Base-by-base conservation (phyloP, 2,888 invertebrate genomes). In the Ceratothoa steindachneri region DNA sequence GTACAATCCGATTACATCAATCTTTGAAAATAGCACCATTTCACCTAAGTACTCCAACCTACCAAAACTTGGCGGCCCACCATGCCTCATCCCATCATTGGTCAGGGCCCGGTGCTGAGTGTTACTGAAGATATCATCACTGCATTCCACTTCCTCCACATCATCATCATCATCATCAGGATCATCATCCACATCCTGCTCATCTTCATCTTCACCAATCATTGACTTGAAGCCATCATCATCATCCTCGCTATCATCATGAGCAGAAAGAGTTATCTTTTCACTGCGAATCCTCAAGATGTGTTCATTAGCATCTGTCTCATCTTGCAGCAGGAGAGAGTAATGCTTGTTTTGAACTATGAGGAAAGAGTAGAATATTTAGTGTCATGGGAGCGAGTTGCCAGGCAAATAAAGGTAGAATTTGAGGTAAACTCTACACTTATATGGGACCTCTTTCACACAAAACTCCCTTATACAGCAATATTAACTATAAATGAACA, bases 321-420 rank as follows among this genome's bases (percentile, higher is more conserved):
- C 76, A 73, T 76, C 76, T 76, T 76, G 76, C 22, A 76, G 71
- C 60, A 76, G 73, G 31, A 76, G 71, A 30, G 76, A 72, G 65
- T 76, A 76, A 31, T 76, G 76, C 30, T 73, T 76, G 73, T 64
- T 76, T 67, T 67, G 73, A 67, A 67, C 76, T 73, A 31, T 27
- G 24, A 31, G 24, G 65, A 12, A 28, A 22, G 24, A 65, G 12
- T 15, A 7, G 41, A 67, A 0, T 53, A 15, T 66, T 2, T n/a
- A n/a, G n/a, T n/a, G n/a, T 7, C 9, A 53, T 19, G 19, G 12
- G 0, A n/a, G n/a, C n/a, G n/a, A n/a, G n/a, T n/a, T n/a, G n/a
- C n/a, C n/a, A n/a, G n/a, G n/a, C n/a, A n/a, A n/a, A n/a, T n/a
- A n/a, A n/a, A n/a, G n/a, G n/a, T n/a, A n/a, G n/a, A n/a, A n/a